Base-by-base conservation (phyloP, 2,113 vertebrate species). In the Arothron firmamentum region DNA sequence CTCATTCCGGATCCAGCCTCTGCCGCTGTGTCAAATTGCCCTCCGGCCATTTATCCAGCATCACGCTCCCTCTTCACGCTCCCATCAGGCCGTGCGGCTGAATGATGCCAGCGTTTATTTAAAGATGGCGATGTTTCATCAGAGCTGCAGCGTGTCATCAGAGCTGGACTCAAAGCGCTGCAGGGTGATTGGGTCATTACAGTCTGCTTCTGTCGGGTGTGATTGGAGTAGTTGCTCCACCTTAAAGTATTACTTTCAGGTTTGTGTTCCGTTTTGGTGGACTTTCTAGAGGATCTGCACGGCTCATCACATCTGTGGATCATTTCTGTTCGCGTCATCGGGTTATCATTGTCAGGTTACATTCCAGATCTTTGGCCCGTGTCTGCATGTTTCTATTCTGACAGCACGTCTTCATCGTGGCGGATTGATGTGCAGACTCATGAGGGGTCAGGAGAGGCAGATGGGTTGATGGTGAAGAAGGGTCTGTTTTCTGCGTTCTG, bases 401-500 rank as follows among this genome's bases (percentile, higher is more conserved):
- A 77, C 56, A 45, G 19, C 19, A 1, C 19, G 2, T 62, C 52
- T 53, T 55, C n/a, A 53, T 62, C 6, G 34, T 48, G 46, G 20
- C 23, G 13, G 57, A 47, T 42, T 49, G 46, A 68, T 20, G 10
- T 31, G 28, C 28, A 9, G 28, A 6, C 79, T 65, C 43, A 23
- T 31, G 51, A 58, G 52, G 63, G 67, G 45, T 69, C 72, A 56
- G 64, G 50, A 56, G 53, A 67, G 42, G 34, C 1, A 20, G 53
- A 56, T 15, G 52, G 42, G 66, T 52, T 21, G 68, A 54, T 62
- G 14, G 46, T 59, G 65, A 73, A 60, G 72, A 71, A 75, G 58
- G 56, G 56, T 69, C 25, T 76, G 70, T 63, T 75, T 75, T 77
- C 57, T 64, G 52, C 52, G 56, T 71, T 83, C 57, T 71, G 57